These are phyloP conservation scores for Etia nguti DNA, from an alignment of 2,113 vertebrate genomes.

Conservation along the genomic window DNA sequence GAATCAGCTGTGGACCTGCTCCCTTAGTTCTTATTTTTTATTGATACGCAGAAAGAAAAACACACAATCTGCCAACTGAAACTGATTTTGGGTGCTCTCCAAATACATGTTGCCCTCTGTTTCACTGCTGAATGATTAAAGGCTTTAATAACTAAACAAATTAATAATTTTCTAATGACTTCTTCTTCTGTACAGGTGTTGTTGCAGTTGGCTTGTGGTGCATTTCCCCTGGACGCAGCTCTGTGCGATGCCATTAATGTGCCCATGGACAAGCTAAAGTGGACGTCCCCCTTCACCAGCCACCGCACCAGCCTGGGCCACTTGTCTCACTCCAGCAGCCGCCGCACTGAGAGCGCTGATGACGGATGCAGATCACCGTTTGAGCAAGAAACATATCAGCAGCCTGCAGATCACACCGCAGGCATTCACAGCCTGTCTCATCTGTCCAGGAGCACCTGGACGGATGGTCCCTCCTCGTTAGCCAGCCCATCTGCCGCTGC, in stretches of 20 bases:
- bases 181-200: constrained; percentile 72
- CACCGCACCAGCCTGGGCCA: constrained; percentile 80
- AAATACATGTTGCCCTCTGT: neutral
- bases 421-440: constrained; percentile 26
- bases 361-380: neutral
- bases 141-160: neutral
- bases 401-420: constrained; percentile 4
- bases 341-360: constrained; percentile 33
- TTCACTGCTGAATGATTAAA: neutral
- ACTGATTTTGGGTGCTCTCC: neutral
- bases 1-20: neutral
- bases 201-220: constrained; percentile 88
- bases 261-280: constrained; percentile 92
- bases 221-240: constrained; percentile 79
- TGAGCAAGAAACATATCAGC: constrained; percentile 22
- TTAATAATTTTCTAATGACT: neutral
- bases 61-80: neutral
- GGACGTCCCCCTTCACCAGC: constrained; percentile 88
- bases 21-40: neutral
- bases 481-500: constrained; percentile 42
- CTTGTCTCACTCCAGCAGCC: constrained; percentile 62
- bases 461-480: constrained; percentile 19
- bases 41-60: neutral
- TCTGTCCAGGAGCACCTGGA: constrained; percentile 25
- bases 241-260: constrained; percentile 81